phyloP scores from a whole-genome alignment of 2,888 invertebrate genomes.

The Philhelius pedissequus region DNA sequence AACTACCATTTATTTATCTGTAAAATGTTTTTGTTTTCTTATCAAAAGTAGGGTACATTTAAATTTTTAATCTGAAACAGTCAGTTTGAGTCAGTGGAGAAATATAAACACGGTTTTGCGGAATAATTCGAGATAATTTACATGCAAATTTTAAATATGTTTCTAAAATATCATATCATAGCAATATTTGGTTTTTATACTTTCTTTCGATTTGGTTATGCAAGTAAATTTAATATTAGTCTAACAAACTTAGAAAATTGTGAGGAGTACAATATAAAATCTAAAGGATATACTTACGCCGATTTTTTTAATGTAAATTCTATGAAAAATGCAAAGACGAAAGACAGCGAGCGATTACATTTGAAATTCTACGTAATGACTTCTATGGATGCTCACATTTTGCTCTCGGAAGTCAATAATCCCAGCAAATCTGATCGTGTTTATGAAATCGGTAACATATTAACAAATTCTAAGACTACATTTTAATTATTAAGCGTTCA shows the following conservation, averaged over 20 bases:
- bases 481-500: neutral
- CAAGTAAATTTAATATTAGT: constrained; percentile 74
- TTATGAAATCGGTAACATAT: constrained; percentile 82
- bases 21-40: neutral
- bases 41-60: neutral
- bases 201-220: neutral
- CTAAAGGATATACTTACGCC: constrained; percentile 81
- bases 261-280: constrained; percentile 80
- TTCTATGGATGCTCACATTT: constrained; percentile 85
- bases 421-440: constrained; percentile 81
- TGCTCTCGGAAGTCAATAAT: constrained; percentile 81
- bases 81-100: neutral
- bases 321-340: constrained; percentile 74
- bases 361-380: constrained; percentile 85
- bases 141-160: neutral
- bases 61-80: neutral
- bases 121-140: neutral
- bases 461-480: neutral
- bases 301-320: constrained; percentile 80
- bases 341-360: constrained; percentile 77
- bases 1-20: neutral
- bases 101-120: neutral
- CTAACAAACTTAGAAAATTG: constrained; percentile 78
- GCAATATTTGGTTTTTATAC: neutral
- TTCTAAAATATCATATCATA: neutral